Base-by-base conservation (phyloP, 2,888 invertebrate species). In the Lysandra coridon region DNA sequence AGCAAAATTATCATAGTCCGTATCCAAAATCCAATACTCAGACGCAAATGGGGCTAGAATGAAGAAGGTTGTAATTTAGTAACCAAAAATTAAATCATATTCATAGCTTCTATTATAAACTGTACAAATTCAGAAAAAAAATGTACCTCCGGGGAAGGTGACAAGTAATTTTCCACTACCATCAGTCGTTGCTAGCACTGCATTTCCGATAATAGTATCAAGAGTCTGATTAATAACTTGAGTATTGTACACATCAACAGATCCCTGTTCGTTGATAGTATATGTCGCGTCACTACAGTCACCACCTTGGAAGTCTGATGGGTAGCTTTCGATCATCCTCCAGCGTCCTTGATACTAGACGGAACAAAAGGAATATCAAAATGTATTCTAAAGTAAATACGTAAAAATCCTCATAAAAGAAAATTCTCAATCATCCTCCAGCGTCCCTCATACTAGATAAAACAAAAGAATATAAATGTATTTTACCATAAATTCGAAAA, bases 1-100 rank as follows among this genome's bases (percentile, higher is more conserved):
- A 4, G 96, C 90, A 82, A 95, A 96, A 69, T 92, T 91, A 0
- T 89, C 89, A 84, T 96, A 96, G 85, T 96, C 96, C 0, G 96
- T 96, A 53, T 94, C 86, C 2, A 86, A 81, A 17, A 86, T 82
- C 86, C 87, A 87, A 79, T 87, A 87, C 23, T 85, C 83, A 0
- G 83, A 69, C 5, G 83, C 80, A 14, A 79, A 78, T 5, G 83
- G 78, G 12, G 78, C 87, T 87, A 57, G 4, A 57, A 57, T 4
- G 0, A 57, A 17, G 4, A 57, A 57, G 4, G 2, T 17, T 4
- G 4, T 17, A 17, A 57, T 17, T 57, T 17, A 57, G 57, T 57
- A 4, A 57, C 3, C 17, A 4, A 57, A 17, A 57, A 4, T 17
- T 17, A 57, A 57, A 57, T 57, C 17, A 17, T 57, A 57, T 17